A percentile compares a stretch with the other conserved stretches of the same genome.
Evolutionary conservation across 2,888 invertebrate species (phyloP).

Genomic region (Megalurothrips usitatus): DNA sequence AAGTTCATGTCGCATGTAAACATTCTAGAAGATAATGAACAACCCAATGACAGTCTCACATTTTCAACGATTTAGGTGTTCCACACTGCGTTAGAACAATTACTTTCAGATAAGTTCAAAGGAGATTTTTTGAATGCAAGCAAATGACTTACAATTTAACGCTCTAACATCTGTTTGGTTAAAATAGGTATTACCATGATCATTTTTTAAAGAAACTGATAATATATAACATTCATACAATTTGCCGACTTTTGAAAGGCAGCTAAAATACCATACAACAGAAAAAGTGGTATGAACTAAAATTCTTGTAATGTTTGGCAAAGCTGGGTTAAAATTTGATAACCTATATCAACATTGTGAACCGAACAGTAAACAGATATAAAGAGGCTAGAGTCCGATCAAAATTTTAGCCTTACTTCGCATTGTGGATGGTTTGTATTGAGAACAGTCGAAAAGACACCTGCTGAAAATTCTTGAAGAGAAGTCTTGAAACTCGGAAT

Average conservation of each 20-base stretch:
- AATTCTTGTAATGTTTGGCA: not conserved
- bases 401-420: not conserved
- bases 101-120: not conserved
- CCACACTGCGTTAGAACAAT: not conserved
- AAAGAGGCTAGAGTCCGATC: not conserved
- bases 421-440: not conserved
- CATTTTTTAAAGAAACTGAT: too few species aligned
- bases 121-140: not conserved
- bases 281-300: not conserved
- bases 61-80: not conserved
- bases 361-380: not conserved
- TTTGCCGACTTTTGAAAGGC: not conserved
- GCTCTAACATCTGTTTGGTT: not conserved
- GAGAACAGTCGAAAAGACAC: not conserved
- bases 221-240: too few species aligned
- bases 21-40: too few species aligned
- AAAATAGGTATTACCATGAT: not conserved
- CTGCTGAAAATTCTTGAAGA: not conserved
- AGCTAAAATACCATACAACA: not conserved
- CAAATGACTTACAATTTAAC: not conserved
- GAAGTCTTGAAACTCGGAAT: not conserved
- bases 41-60: not conserved
- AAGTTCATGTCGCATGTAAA: too few species aligned
- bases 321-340: not conserved
- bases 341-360: not conserved